phyloP scores from a whole-genome alignment of 2,797 vertebrate genomes.

The Limosa lapponica region DNA sequence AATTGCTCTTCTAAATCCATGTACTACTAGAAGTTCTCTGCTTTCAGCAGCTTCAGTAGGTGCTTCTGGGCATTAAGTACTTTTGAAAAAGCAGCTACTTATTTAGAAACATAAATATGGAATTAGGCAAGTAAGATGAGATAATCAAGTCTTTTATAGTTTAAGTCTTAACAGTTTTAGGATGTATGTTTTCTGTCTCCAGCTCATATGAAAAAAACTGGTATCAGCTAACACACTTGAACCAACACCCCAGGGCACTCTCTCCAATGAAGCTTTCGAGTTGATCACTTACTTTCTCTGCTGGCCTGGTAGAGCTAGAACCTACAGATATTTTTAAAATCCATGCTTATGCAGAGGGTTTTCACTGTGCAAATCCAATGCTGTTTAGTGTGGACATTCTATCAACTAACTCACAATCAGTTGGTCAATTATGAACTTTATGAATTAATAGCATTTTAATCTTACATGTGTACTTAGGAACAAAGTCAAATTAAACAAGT shows the following conservation, averaged over 20 bases:
- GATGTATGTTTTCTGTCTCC: not conserved
- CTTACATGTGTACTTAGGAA: constrained; percentile 7
- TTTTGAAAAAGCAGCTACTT: not conserved
- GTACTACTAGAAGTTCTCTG: not conserved
- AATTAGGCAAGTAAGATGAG: not conserved
- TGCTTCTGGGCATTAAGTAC: not conserved
- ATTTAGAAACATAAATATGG: not conserved
- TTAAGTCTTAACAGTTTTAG: not conserved
- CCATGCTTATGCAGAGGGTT: not conserved
- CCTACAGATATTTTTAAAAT: not conserved
- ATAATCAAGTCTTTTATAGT: not conserved
- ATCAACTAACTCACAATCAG: not conserved
- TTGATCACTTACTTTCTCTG: not conserved
- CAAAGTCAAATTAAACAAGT: constrained; percentile 27
- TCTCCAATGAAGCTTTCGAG: not conserved
- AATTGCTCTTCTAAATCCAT: not conserved
- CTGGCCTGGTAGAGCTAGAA: not conserved
- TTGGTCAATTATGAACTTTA: not conserved
- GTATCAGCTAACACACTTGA: not conserved
- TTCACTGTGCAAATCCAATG: not conserved
- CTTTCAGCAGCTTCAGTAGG: not conserved
- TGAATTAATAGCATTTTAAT: constrained; percentile 14
- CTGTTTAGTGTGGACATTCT: not conserved
- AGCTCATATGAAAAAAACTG: not conserved
- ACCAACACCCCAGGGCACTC: not conserved